Percentiles rank a stretch among this genome's conserved stretches.
phyloP scores from a whole-genome alignment of 2,113 vertebrate genomes.

The Myiopsitta monachus region DNA sequence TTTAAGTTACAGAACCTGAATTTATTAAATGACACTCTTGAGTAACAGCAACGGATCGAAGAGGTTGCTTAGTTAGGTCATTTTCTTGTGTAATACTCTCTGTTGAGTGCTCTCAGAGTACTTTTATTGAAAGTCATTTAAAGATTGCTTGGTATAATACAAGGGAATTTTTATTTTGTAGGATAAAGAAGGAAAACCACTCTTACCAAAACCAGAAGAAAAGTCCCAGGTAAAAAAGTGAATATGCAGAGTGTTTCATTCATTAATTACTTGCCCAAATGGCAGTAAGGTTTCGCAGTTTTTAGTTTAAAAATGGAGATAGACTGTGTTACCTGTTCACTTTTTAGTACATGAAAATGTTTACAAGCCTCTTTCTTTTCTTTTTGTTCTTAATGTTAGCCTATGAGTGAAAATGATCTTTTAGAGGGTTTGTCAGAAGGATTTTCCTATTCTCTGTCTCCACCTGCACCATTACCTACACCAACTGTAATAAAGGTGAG shows the following conservation, averaged over 20 bases:
- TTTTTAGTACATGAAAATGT: not conserved
- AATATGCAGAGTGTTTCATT: not conserved
- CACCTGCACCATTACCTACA: not conserved
- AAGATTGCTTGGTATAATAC: not conserved
- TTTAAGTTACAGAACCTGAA: not conserved
- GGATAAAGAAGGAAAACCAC: slow-evolving; percentile 75
- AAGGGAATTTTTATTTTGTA: not conserved
- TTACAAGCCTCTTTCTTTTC: not conserved
- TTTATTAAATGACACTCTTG: not conserved
- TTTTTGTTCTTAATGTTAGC: slow-evolving; percentile 42
- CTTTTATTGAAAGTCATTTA: not conserved
- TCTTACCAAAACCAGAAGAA: slow-evolving; percentile 55
- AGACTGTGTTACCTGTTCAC: not conserved
- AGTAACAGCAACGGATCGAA: not conserved
- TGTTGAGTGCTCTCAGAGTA: not conserved
- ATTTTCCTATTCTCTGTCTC: slow-evolving; percentile 49
- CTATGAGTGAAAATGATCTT: slow-evolving; percentile 70
- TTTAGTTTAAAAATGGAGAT: not conserved
- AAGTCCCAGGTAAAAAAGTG: slow-evolving; percentile 54
- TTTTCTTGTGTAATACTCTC: not conserved
- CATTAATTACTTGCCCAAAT: not conserved
- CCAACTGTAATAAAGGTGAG: slow-evolving; percentile 20
- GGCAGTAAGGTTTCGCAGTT: not conserved
- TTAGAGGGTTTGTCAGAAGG: slow-evolving; percentile 71
- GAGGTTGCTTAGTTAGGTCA: not conserved